Percentiles rank a stretch among this genome's conserved stretches.
Conservation (phyloP, 2,113 vertebrate species). For the Castor canadensis region DNA sequence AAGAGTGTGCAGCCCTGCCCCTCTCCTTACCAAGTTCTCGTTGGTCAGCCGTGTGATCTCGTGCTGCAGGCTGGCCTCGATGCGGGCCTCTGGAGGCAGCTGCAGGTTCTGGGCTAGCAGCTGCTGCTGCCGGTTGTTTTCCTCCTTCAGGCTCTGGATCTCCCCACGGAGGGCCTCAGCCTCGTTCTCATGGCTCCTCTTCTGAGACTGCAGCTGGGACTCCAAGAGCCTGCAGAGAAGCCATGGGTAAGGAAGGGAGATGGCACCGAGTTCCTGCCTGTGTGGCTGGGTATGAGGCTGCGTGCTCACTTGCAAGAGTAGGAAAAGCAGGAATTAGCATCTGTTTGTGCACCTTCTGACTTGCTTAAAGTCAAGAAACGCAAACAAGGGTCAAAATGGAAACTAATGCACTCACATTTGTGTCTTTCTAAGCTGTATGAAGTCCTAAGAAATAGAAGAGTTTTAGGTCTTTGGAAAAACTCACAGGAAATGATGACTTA, state of each 20-base stretch:
- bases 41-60: slow-evolving; percentile 99
- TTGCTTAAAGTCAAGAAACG: slow-evolving; percentile 62
- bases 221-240: slow-evolving; percentile 91
- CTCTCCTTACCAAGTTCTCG: slow-evolving; percentile 93
- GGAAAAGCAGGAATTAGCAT: slow-evolving; percentile 70
- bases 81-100: slow-evolving; percentile 96
- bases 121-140: slow-evolving; percentile 98
- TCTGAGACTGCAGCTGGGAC: slow-evolving; percentile 95
- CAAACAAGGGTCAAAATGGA: slow-evolving; percentile 54
- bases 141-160: slow-evolving; percentile 96
- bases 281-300: slow-evolving; percentile 45
- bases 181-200: slow-evolving; percentile 92
- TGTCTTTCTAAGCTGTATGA: slow-evolving; percentile 21
- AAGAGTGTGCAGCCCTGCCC: background rate
- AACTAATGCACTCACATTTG: background rate
- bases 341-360: slow-evolving; percentile 65
- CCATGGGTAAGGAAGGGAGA: background rate
- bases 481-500: background rate
- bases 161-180: slow-evolving; percentile 92
- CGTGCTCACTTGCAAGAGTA: slow-evolving; percentile 60
- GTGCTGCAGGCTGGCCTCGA: slow-evolving; percentile 97
- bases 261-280: background rate
- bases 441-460: background rate
- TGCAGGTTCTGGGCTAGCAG: slow-evolving; percentile 97
- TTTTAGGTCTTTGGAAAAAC: slow-evolving; percentile 19